Evolutionary conservation across 2,113 vertebrate genomes (phyloP).

Genomic region (Scophthalmus maximus): DNA sequence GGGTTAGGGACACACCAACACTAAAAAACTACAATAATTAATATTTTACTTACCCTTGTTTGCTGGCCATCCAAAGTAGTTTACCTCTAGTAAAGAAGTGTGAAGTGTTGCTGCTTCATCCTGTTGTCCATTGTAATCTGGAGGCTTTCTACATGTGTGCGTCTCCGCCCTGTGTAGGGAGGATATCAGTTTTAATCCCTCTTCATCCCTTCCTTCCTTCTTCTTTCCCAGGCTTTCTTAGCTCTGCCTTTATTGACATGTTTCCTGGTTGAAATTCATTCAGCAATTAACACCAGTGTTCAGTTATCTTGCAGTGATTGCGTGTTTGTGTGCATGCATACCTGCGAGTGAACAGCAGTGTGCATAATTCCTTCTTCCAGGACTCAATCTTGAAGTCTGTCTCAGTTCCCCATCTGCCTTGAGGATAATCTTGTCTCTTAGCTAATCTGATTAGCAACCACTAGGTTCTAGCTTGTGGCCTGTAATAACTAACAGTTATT

Average conservation of each 20-base stretch:
- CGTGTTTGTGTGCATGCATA: neutral
- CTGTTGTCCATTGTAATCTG: neutral
- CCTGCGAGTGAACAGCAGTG: neutral
- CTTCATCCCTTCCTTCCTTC: conserved; percentile 36
- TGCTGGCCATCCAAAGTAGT: neutral
- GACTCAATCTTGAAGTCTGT: neutral
- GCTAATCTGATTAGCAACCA: conserved; percentile 69
- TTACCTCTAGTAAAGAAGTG: neutral
- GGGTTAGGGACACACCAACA: neutral
- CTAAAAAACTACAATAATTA: neutral
- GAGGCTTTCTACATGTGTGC: neutral
- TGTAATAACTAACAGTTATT: neutral
- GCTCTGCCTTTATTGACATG: neutral
- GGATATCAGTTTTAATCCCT: conserved; percentile 64
- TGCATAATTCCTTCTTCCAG: conserved; percentile 1
- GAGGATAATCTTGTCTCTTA: conserved; percentile 58
- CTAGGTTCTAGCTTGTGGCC: conserved; percentile 32
- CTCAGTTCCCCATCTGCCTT: conserved; percentile 64
- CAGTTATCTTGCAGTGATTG: neutral
- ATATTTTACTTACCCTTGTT: conserved; percentile 36
- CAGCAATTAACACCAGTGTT: neutral
- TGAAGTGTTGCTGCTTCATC: neutral
- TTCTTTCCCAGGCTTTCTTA: neutral
- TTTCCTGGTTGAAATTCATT: neutral
- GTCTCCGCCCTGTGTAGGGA: conserved; percentile 23